A percentile compares a stretch with the other conserved stretches of the same genome.
Evolutionary conservation across 2,113 vertebrate species (phyloP).

Genomic region (Speoplatyrhinus poulsoni): DNA sequence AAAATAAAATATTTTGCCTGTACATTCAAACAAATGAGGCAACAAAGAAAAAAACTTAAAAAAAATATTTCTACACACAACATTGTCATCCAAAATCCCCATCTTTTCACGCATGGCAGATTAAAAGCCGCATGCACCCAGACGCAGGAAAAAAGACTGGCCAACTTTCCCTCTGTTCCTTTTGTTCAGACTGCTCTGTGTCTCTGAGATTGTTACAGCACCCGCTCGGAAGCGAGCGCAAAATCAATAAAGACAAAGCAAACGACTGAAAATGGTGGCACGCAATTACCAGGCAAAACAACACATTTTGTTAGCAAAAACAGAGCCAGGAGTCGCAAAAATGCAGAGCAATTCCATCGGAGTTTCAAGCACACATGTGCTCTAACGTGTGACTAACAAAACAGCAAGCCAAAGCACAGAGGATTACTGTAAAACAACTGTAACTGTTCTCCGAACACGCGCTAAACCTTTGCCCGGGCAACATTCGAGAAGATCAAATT

Average conservation of each 20-base stretch:
- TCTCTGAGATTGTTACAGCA: background rate
- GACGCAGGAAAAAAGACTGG: background rate
- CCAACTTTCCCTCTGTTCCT: background rate
- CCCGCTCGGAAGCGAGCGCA: background rate
- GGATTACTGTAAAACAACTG: constrained; percentile 31
- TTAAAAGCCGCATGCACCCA: background rate
- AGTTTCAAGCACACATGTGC: constrained; percentile 21
- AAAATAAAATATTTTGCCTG: background rate
- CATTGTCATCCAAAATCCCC: background rate
- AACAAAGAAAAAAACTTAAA: background rate
- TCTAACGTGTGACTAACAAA: constrained; percentile 21
- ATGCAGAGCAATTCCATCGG: constrained; percentile 31
- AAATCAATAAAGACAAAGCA: constrained; percentile 15
- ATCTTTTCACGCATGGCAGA: background rate
- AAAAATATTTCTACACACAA: background rate
- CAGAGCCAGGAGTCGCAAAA: constrained; percentile 1
- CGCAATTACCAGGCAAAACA: constrained; percentile 24
- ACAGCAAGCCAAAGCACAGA: constrained; percentile 14
- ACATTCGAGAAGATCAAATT: constrained; percentile 34
- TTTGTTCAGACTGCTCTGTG: background rate
- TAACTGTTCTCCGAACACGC: constrained; percentile 20
- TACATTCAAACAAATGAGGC: background rate
- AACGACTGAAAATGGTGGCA: constrained; percentile 15
- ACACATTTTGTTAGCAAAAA: constrained; percentile 8
- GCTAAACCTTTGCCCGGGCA: constrained; percentile 25